Evolutionary conservation across 2,888 invertebrate genomes (phyloP).

Genomic region (Caenorhabditis auriculariae): DNA sequence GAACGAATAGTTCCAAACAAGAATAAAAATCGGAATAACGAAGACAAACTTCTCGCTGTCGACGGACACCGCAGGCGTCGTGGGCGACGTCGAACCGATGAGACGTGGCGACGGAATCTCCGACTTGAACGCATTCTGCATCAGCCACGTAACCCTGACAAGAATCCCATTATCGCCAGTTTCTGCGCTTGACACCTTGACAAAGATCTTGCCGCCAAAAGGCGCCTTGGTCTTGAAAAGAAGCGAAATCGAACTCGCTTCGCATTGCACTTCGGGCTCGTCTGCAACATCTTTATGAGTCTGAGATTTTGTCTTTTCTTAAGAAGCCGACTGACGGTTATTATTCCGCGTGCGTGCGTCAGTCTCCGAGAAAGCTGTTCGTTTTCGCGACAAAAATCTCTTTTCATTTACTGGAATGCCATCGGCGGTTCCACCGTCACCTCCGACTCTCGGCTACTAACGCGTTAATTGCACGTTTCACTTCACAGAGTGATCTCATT

Average conservation of each 20-base stretch:
- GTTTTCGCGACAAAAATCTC: too few species aligned
- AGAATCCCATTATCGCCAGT: neutral
- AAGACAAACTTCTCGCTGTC: slow-evolving; percentile 59
- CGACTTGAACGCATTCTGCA: slow-evolving; percentile 32
- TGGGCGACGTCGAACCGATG: slow-evolving; percentile 54
- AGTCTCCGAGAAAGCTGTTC: too few species aligned
- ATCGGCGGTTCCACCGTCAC: too few species aligned
- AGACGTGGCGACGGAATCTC: slow-evolving; percentile 25
- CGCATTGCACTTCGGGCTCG: slow-evolving; percentile 59
- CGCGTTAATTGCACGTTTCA: too few species aligned
- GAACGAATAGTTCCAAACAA: too few species aligned
- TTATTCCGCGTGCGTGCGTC: too few species aligned
- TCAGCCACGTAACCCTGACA: slow-evolving; percentile 39
- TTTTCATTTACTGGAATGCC: too few species aligned
- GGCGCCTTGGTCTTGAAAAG: slow-evolving; percentile 52
- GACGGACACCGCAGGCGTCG: slow-evolving; percentile 56
- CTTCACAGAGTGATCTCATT: too few species aligned
- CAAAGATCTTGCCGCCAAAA: slow-evolving; percentile 60
- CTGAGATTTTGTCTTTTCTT: too few species aligned
- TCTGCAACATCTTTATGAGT: slow-evolving; percentile 32
- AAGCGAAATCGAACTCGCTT: slow-evolving; percentile 51
- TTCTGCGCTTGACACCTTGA: slow-evolving; percentile 54
- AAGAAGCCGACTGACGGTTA: too few species aligned
- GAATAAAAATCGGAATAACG: too few species aligned
- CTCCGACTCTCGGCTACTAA: too few species aligned